Evolutionary conservation across 2,797 vertebrate genomes (phyloP).

Genomic region (Eleutherodactylus coqui): DNA sequence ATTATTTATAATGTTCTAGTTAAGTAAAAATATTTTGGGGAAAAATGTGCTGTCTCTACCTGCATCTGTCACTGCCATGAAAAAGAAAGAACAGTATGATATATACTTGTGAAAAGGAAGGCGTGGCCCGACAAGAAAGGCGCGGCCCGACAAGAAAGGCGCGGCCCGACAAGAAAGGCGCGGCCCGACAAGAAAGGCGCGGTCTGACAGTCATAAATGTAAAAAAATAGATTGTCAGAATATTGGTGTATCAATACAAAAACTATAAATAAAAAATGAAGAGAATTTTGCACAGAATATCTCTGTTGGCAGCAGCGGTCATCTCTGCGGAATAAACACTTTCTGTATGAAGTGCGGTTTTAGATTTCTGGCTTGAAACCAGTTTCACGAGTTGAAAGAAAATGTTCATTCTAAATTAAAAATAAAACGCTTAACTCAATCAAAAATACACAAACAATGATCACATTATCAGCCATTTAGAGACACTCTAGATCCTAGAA

Average conservation of each 20-base stretch:
- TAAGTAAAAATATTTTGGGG: too few relatives aligned
- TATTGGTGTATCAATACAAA: not conserved
- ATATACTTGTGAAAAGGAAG: not conserved
- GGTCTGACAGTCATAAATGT: not conserved
- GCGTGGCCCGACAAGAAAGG: not conserved
- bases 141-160: not conserved
- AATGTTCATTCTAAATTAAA: not conserved
- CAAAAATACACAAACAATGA: not conserved
- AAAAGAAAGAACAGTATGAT: not conserved
- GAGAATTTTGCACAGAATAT: not conserved
- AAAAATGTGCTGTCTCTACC: too few relatives aligned
- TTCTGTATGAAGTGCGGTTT: not conserved
- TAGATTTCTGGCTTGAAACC: not conserved
- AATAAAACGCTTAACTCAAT: not conserved
- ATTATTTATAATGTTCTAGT: too few relatives aligned
- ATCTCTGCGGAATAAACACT: not conserved
- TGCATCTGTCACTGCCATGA: not conserved
- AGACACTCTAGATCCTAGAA: not conserved
- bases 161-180: not conserved
- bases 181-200: not conserved
- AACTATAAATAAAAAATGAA: not conserved
- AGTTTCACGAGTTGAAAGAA: constrained; percentile 8
- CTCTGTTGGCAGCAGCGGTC: not conserved
- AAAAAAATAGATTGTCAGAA: not conserved
- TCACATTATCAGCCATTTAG: not conserved